Evolutionary conservation across 2,113 vertebrate species (phyloP).

Genomic region (Oreochromis niloticus): DNA sequence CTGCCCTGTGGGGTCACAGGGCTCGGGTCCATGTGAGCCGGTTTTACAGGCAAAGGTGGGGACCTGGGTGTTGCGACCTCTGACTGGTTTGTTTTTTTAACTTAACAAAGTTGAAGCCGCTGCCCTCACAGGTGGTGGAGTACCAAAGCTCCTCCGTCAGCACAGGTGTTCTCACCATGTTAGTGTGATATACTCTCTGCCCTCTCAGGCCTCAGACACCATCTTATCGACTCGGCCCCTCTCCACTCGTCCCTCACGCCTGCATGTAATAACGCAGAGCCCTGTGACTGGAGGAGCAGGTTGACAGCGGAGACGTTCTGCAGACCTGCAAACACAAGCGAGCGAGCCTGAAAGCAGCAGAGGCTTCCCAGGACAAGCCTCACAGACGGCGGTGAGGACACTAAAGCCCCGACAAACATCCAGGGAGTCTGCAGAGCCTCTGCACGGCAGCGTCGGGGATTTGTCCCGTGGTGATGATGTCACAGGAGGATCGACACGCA

Average conservation of each 20-base stretch:
- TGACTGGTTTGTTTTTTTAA: neutral
- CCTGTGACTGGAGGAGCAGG: neutral
- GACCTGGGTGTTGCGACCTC: no score
- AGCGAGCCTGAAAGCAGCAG: neutral
- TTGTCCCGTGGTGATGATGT: constrained; percentile 4
- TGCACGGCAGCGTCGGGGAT: neutral
- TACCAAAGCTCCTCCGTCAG: neutral
- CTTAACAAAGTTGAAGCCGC: neutral
- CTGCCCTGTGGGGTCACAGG: neutral
- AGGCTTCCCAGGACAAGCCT: constrained; percentile 1
- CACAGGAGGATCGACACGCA: neutral
- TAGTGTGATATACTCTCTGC: neutral
- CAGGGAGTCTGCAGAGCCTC: neutral
- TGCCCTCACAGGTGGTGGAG: neutral
- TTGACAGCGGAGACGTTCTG: neutral
- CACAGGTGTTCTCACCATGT: neutral
- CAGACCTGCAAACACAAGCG: neutral
- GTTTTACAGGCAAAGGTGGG: neutral
- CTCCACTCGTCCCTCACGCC: neutral
- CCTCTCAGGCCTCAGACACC: neutral
- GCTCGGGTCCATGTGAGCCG: neutral
- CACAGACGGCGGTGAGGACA: neutral
- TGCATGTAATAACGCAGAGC: neutral
- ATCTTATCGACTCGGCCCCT: neutral
- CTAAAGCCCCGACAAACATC: constrained; percentile 1